These are phyloP conservation scores for Stratiomys singularior DNA, from an alignment of 2,888 invertebrate species.

Conservation along the genomic window DNA sequence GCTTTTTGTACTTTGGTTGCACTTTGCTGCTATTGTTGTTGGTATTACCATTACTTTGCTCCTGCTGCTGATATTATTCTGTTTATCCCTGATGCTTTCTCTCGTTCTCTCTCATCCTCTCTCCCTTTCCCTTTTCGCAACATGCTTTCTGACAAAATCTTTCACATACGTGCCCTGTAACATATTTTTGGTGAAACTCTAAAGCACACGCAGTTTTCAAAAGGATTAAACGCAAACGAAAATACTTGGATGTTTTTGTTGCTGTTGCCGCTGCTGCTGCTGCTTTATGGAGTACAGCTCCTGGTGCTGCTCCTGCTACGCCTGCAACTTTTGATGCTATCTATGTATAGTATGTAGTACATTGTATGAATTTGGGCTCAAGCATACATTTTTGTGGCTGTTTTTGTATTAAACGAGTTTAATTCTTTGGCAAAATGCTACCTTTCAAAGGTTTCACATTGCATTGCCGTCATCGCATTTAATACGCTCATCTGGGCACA, in stretches of 20 bases:
- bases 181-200: constrained; percentile 5
- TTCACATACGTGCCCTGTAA: neutral
- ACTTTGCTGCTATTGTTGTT: neutral
- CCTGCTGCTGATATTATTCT: neutral
- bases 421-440: constrained; percentile 21
- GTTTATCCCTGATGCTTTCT: neutral
- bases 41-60: neutral
- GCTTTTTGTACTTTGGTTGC: neutral
- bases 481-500: constrained; percentile 42
- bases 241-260: neutral
- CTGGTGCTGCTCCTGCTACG: too few species aligned
- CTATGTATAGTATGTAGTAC: neutral
- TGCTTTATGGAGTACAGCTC: too few species aligned
- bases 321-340: neutral
- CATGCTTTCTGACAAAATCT: neutral
- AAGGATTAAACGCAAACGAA: constrained; percentile 22
- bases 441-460: constrained; percentile 40
- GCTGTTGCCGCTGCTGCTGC: neutral
- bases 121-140: neutral
- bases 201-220: constrained; percentile 33
- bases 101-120: neutral
- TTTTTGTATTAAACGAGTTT: neutral
- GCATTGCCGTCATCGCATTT: constrained; percentile 33
- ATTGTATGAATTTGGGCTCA: neutral
- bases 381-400: neutral